Evolutionary conservation across 2,797 vertebrate genomes (phyloP).

Genomic region (Sebastes trivittatus): DNA sequence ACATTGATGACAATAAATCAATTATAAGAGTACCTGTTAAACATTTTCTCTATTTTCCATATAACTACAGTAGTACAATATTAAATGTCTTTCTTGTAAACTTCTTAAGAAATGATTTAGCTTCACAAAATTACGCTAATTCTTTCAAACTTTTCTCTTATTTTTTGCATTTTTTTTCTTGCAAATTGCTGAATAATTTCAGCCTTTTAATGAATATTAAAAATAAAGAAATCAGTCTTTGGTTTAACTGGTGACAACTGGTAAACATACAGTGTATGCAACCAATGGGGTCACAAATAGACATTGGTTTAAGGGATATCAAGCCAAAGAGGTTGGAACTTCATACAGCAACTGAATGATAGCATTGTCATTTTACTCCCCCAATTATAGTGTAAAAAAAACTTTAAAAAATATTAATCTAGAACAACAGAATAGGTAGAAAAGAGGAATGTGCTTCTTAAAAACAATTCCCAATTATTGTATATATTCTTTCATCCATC

Average conservation of each 20-base stretch:
- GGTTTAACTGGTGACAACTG: neutral
- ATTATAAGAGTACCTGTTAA: neutral
- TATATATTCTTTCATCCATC: neutral
- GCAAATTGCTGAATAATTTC: neutral
- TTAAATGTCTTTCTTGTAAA: neutral
- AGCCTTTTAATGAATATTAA: neutral
- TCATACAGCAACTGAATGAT: neutral
- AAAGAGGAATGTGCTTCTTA: neutral
- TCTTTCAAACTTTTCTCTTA: neutral
- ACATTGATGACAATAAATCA: rapidly evolving
- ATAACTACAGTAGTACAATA: neutral
- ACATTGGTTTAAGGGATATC: neutral
- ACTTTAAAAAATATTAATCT: neutral
- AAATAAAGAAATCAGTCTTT: neutral
- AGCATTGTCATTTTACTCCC: too few relatives aligned
- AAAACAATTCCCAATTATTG: neutral
- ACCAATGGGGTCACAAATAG: neutral
- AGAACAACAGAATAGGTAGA: neutral
- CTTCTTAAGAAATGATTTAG: neutral
- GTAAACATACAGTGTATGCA: neutral
- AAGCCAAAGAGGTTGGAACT: neutral
- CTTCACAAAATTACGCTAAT: neutral
- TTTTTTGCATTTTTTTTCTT: neutral
- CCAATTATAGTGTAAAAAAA: neutral
- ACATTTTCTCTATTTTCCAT: too few relatives aligned